Percentiles rank a stretch among this genome's conserved stretches.
Conservation (phyloP, 2,797 vertebrate species). For the Petrocephalus sullivani region DNA sequence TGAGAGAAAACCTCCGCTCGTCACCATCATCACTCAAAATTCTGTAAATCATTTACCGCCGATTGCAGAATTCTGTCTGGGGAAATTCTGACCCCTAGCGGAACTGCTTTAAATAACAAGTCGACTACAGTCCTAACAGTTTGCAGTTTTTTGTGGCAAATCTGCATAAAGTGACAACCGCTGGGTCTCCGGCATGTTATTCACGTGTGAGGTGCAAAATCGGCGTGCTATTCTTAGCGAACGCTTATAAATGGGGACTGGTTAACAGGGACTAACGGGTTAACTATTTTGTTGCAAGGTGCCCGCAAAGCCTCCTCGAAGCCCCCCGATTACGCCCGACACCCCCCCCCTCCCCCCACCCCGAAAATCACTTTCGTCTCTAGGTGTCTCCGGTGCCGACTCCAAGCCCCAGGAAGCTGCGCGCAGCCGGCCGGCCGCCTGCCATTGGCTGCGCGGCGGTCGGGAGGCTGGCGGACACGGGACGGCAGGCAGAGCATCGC, state of each 20-base stretch:
- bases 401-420: constrained; percentile 51
- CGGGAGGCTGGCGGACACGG: constrained; percentile 43
- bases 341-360: background rate
- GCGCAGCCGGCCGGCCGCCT: constrained; percentile 30
- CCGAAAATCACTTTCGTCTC: background rate
- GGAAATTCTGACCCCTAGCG: background rate
- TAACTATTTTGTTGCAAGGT: background rate
- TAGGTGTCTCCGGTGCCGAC: constrained; percentile 33
- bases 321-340: background rate
- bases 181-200: background rate
- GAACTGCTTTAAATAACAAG: background rate
- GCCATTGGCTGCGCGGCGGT: constrained; percentile 47
- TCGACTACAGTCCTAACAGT: background rate
- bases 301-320: background rate
- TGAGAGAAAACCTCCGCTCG: background rate
- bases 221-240: background rate
- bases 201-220: background rate
- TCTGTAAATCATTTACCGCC: background rate
- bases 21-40: background rate
- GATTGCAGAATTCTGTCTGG: background rate
- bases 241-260: background rate
- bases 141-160: background rate
- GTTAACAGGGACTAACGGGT: background rate
- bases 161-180: background rate
- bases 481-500: constrained; percentile 38